Evolutionary conservation across 1,140 invertebrate genomes (phyloP).

Genomic region (Papilio dardanus): DNA sequence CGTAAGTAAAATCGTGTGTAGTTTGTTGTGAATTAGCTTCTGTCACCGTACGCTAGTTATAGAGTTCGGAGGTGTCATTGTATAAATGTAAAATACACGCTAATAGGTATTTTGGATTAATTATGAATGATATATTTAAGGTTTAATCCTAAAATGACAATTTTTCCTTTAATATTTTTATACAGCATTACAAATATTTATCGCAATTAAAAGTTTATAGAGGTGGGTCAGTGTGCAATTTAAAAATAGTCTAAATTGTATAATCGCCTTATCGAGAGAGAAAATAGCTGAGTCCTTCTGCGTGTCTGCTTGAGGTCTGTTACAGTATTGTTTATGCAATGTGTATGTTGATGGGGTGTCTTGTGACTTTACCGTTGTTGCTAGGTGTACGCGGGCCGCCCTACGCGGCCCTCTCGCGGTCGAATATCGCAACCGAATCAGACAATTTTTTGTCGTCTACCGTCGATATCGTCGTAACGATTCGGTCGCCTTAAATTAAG

Average conservation of each 20-base stretch:
- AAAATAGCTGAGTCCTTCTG: slow-evolving; percentile 78
- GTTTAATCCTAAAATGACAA: slow-evolving; percentile 75
- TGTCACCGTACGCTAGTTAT: slow-evolving; percentile 78
- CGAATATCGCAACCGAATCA: background rate
- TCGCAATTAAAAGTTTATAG: slow-evolving; percentile 82
- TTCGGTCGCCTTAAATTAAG: slow-evolving; percentile 24
- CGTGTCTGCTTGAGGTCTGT: slow-evolving; percentile 68
- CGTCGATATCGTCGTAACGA: background rate
- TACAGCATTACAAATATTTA: slow-evolving; percentile 81
- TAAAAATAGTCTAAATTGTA: slow-evolving; percentile 77
- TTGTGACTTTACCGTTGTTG: slow-evolving; percentile 50
- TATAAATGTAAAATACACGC: slow-evolving; percentile 81
- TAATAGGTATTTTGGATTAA: slow-evolving; percentile 74
- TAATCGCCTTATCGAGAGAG: slow-evolving; percentile 81
- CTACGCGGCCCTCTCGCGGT: slow-evolving; percentile 28
- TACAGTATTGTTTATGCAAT: slow-evolving; percentile 56
- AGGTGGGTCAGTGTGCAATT: slow-evolving; percentile 80
- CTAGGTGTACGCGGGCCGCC: slow-evolving; percentile 48
- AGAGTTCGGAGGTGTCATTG: slow-evolving; percentile 76
- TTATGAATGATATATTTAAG: slow-evolving; percentile 77
- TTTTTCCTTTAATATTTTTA: slow-evolving; percentile 82
- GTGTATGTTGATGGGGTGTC: slow-evolving; percentile 51
- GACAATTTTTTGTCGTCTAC: slow-evolving; percentile 24
- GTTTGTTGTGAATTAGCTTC: slow-evolving; percentile 79
- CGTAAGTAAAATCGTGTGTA: slow-evolving; percentile 73